Evolutionary conservation across 2,888 invertebrate species (phyloP).

Genomic region (Polydesmus complanatus): DNA sequence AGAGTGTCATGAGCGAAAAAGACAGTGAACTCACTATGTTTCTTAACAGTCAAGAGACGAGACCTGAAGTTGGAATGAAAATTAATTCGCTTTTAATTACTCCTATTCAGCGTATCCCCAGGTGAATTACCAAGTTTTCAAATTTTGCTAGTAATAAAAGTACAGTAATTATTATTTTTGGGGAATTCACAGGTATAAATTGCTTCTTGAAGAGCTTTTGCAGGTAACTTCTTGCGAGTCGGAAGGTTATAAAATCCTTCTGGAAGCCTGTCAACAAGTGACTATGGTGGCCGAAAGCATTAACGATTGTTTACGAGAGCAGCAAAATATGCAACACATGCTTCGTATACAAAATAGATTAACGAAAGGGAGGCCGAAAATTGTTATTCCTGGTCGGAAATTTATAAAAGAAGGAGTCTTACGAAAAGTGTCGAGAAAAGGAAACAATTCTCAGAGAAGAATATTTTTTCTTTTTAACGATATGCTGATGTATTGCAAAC

Average conservation of each 20-base stretch:
- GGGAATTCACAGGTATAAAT: conserved; percentile 43
- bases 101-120: conserved; percentile 61
- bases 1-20: conserved; percentile 26
- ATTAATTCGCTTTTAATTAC: conserved; percentile 57
- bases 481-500: conserved; percentile 57
- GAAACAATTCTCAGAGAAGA: conserved; percentile 37
- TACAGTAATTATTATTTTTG: not conserved
- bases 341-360: conserved; percentile 52
- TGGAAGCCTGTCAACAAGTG: conserved; percentile 51
- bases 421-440: conserved; percentile 30
- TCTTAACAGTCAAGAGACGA: conserved; percentile 47
- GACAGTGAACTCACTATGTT: conserved; percentile 44
- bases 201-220: conserved; percentile 53
- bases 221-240: conserved; percentile 44
- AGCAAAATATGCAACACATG: conserved; percentile 54
- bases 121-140: conserved; percentile 23
- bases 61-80: conserved; percentile 54
- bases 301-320: conserved; percentile 54
- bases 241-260: conserved; percentile 37
- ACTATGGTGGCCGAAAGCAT: conserved; percentile 55
- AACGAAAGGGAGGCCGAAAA: conserved; percentile 44
- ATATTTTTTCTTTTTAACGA: conserved; percentile 59
- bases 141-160: not conserved
- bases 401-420: conserved; percentile 46
- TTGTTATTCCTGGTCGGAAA: conserved; percentile 52